Base-by-base conservation (phyloP, 2,797 vertebrate species). In the Tamandua tetradactyla region DNA sequence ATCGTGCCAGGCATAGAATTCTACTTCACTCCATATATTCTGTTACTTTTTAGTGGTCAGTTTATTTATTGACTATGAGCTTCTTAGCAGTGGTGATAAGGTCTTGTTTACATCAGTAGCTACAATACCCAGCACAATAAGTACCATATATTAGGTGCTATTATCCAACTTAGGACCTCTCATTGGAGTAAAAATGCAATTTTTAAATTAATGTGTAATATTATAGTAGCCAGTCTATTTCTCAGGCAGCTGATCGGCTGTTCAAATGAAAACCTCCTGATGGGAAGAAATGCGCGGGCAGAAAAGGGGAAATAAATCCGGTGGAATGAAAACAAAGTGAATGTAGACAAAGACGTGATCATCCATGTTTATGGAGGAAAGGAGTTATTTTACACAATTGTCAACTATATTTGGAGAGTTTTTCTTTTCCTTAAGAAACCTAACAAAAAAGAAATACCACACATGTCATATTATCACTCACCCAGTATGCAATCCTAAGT, bases 171-270 rank as follows among this genome's bases (percentile, higher is more conserved):
- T 47, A 76, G 52, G 64, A 49, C 8, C 75, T 76, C 37, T 57
- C 27, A 11, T 5, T 15, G 14, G 25, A 42, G 2, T 76, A 18
- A 94, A 93, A 84, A 49, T n/a, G 42, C 20, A 76, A n/a, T 76
- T 55, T 84, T 84, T 62, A 95, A 90, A 94, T 71, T 78, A 79
- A 69, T 59, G 25, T 49, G 18, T 87, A 78, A 68, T 62, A 42
- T 79, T 35, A 89, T 32, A 5, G 49, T 4, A 78, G 22, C 22
- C 32, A n/a, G 32, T 79, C 64, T 74, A 40, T 87, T 83, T 94
- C 85, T 90, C 87, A 80, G 87, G 66, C 18, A 69, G 71, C 44
- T n/a, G 40, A 81, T 37, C 59, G 18, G 78, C 25, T 27, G 2
- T 79, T 87, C 42, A 75, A 75, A 82, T 25, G 37, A 80, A 80